Base-by-base conservation (phyloP, 2,797 vertebrate genomes). In the Kryptolebias ocellatus region DNA sequence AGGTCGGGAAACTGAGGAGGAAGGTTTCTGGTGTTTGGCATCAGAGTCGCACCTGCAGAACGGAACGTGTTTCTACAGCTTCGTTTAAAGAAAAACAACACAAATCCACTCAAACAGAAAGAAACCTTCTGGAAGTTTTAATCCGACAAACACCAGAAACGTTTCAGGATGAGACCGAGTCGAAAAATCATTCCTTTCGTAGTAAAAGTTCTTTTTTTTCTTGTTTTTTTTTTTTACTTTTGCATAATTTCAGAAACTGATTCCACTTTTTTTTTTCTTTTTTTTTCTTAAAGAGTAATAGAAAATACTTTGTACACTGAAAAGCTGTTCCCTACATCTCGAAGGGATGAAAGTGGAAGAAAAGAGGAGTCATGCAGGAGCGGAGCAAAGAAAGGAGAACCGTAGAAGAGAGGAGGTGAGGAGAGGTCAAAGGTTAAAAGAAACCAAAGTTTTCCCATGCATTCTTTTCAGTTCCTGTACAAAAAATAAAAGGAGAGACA, bases 231-330 rank as follows among this genome's bases (percentile, higher is more conserved):
- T 69, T 56, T 58, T 0, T 18, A 76, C 70, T 66, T 83, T 72
- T 80, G 76, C 66, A 60, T 82, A 34, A 4, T 73, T 82, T 85
- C 70, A 80, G 76, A 87, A 87, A 84, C 60, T 28, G 72, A 71
- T 79, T 84, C 56, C 74, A 87, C 76, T 16, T 47, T 51, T 67
- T 70, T 50, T 31, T 34, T 34, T 11, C 14, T 55, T 67, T 70
- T 51, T 31, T 34, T 34, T 42, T 42, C 52, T 67, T 70, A 49
- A 74, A 67, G 71, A 78, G 67, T 78, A 78, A 87, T 89, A 92
- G 82, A 91, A 92, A 92, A 90, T 70, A 85, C 56, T 80, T 84
- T 61, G 73, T 71, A 86, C 83, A 85, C 68, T 12, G 76, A 88
- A 89, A 86, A 85, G 74, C 80, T 83, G 82, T 79, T 79, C 79